Percentiles rank a stretch among this genome's conserved stretches.
These are phyloP conservation scores for Ornithorhynchus anatinus DNA, from an alignment of 2,113 vertebrate genomes.

Conservation along the genomic window DNA sequence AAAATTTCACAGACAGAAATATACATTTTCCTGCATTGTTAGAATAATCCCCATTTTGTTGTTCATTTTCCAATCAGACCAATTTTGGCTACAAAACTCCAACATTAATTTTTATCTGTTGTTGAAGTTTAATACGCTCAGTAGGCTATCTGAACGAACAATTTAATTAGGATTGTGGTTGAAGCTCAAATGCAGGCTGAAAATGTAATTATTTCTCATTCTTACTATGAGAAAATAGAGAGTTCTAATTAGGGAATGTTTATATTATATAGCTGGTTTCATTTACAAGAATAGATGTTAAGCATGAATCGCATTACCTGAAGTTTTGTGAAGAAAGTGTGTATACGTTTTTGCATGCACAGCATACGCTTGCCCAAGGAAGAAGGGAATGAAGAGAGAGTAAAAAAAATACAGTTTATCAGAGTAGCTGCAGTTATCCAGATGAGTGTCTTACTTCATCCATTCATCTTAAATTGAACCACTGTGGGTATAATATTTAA, in stretches of 20 bases:
- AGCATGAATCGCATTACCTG: not conserved
- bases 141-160: slow-evolving; percentile 15
- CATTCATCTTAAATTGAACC: not conserved
- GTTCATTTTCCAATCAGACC: slow-evolving; percentile 25
- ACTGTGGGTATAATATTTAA: too few relatives aligned
- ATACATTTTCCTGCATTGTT: slow-evolving; percentile 42
- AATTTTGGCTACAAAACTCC: slow-evolving; percentile 29
- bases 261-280: not conserved
- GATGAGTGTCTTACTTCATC: not conserved
- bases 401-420: too few relatives aligned
- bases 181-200: slow-evolving; percentile 31
- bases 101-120: slow-evolving; percentile 38
- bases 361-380: not conserved
- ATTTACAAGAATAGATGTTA: slow-evolving; percentile 3
- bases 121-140: slow-evolving; percentile 32
- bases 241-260: slow-evolving; percentile 2
- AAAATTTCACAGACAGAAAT: slow-evolving; percentile 62
- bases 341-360: not conserved
- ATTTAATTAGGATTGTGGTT: slow-evolving; percentile 35
- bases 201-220: not conserved
- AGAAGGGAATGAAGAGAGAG: too few relatives aligned
- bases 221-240: slow-evolving; percentile 34
- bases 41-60: slow-evolving; percentile 49
- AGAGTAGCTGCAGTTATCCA: too few relatives aligned
- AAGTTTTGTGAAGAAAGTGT: too few relatives aligned